Conservation (phyloP, 2,113 vertebrate species). For the Colinus virginianus region DNA sequence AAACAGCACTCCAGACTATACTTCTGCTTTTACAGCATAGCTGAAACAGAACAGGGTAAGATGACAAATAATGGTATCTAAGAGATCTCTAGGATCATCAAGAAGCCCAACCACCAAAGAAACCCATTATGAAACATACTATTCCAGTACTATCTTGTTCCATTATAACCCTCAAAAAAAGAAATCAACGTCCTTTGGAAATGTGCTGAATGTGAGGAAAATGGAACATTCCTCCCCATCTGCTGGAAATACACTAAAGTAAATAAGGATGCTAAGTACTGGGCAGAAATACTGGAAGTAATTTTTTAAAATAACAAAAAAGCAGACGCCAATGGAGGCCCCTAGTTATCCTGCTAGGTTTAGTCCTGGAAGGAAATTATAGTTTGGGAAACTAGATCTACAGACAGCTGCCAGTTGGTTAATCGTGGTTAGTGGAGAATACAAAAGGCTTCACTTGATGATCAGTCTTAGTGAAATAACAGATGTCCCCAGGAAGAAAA, state of each 20-base stretch:
- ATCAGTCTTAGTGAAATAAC: conserved; percentile 17
- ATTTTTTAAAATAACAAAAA: conserved; percentile 66
- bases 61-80: neutral
- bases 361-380: conserved; percentile 55
- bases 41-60: neutral
- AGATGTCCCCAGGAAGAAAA: neutral
- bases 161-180: neutral
- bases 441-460: conserved; percentile 11
- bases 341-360: neutral
- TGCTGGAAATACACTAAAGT: conserved; percentile 60
- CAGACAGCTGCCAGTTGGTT: conserved; percentile 55
- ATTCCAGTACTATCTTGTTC: conserved; percentile 8
- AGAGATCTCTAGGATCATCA: neutral
- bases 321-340: conserved; percentile 10
- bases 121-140: conserved; percentile 11
- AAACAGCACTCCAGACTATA: neutral
- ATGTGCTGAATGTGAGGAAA: conserved; percentile 60
- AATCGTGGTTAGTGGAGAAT: conserved; percentile 39
- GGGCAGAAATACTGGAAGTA: conserved; percentile 66
- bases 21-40: neutral
- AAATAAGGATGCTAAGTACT: conserved; percentile 52
- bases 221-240: conserved; percentile 33
- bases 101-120: neutral
- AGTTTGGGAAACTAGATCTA: conserved; percentile 25
- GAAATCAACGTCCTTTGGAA: conserved; percentile 6